Evolutionary conservation across 1,140 invertebrate genomes (phyloP).

Genomic region (Drosophila grimshawi): DNA sequence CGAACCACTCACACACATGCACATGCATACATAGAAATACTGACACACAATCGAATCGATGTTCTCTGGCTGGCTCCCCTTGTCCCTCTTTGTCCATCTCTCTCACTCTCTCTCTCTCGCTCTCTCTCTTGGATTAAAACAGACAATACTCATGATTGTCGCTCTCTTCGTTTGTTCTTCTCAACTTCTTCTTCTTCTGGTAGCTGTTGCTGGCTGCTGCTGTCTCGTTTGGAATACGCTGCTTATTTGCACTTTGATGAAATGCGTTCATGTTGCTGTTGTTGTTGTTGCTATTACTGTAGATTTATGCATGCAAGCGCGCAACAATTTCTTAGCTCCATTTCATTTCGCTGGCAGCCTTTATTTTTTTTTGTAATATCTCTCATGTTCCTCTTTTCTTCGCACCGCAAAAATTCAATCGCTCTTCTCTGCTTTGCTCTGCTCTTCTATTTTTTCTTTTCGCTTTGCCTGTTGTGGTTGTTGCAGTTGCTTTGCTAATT

Average conservation of each 20-base stretch:
- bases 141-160: background rate
- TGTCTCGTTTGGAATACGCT: slow-evolving; percentile 67
- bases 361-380: slow-evolving; percentile 16
- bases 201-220: slow-evolving; percentile 38
- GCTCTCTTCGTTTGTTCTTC: slow-evolving; percentile 11
- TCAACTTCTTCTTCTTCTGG: slow-evolving; percentile 27
- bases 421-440: slow-evolving; percentile 13
- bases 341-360: slow-evolving; percentile 68
- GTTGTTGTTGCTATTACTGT: slow-evolving; percentile 61
- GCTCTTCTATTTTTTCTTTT: slow-evolving; percentile 26
- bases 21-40: slow-evolving; percentile 26
- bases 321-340: slow-evolving; percentile 64
- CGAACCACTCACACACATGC: slow-evolving; percentile 50
- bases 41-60: slow-evolving; percentile 29
- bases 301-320: slow-evolving; percentile 80
- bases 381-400: slow-evolving; percentile 50
- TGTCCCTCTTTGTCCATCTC: background rate
- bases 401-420: slow-evolving; percentile 51
- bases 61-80: slow-evolving; percentile 27
- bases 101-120: slow-evolving; percentile 7
- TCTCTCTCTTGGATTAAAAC: background rate
- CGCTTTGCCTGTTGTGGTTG: slow-evolving; percentile 18
- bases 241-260: slow-evolving; percentile 82
- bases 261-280: slow-evolving; percentile 62
- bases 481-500: slow-evolving; percentile 73